phyloP scores from a whole-genome alignment of 1,140 invertebrate genomes.

The Goniozus legneri region DNA sequence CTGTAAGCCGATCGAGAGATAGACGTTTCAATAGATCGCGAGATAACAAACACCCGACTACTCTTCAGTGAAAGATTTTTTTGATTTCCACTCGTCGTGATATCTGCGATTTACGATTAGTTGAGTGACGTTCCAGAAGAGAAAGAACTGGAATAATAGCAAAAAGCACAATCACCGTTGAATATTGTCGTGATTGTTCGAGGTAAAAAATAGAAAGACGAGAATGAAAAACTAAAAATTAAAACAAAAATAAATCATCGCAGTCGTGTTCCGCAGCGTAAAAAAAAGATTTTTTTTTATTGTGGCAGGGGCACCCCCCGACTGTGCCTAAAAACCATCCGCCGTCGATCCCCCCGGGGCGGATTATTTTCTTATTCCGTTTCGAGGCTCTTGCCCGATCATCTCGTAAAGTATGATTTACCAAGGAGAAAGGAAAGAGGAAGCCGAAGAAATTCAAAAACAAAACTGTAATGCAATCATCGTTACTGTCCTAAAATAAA shows the following conservation, averaged over 20 bases:
- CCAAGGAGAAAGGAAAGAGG: too few species aligned
- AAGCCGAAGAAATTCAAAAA: too few species aligned
- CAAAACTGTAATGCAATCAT: slow-evolving; percentile 46
- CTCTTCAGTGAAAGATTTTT: too few species aligned
- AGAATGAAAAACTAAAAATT: not conserved
- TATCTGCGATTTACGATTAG: too few species aligned
- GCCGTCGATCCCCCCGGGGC: slow-evolving; percentile 30
- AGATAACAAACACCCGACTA: too few species aligned
- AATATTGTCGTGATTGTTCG: too few species aligned
- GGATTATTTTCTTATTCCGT: slow-evolving; percentile 51
- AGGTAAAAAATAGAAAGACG: not conserved
- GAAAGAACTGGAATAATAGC: slow-evolving; percentile 1
- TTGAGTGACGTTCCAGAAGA: not conserved
- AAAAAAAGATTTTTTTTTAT: not conserved
- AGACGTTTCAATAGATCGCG: too few species aligned
- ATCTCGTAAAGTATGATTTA: slow-evolving; percentile 30
- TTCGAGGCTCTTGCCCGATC: slow-evolving; percentile 39
- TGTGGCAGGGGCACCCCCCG: too few species aligned
- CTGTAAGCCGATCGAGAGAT: too few species aligned
- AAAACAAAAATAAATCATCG: slow-evolving; percentile 21
- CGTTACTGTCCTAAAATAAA: slow-evolving; percentile 46
- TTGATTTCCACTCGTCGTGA: too few species aligned
- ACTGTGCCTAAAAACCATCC: too few species aligned
- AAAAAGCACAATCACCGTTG: too few species aligned
- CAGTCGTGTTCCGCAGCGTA: slow-evolving; percentile 26